These are phyloP conservation scores for Sceloporus tristichus DNA, from an alignment of 2,113 vertebrate species.

Conservation along the genomic window DNA sequence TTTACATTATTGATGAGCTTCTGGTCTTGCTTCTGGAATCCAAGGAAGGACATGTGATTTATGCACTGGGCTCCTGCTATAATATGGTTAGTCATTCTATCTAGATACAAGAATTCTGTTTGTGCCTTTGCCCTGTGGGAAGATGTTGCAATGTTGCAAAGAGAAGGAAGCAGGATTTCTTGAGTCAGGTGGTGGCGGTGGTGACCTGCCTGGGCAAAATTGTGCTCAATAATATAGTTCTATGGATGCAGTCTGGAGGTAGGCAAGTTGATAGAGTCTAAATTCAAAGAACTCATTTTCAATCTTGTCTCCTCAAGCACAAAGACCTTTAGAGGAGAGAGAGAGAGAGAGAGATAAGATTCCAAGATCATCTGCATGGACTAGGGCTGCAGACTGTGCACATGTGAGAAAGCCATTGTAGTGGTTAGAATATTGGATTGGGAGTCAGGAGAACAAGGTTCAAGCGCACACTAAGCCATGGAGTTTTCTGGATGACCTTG, in stretches of 20 bases:
- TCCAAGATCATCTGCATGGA: neutral
- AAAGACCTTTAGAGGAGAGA: too few relatives aligned
- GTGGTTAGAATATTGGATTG: neutral
- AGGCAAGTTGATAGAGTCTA: neutral
- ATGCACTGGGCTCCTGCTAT: neutral
- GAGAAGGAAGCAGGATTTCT: conserved; percentile 36
- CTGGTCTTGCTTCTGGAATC: conserved; percentile 24
- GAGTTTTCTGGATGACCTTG: neutral
- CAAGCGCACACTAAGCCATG: neutral
- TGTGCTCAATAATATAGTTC: neutral
- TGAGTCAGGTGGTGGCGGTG: neutral
- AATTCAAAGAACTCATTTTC: neutral
- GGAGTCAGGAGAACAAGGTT: too few relatives aligned
- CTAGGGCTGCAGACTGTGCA: neutral
- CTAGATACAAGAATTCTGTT: conserved; percentile 20
- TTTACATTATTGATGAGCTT: conserved; percentile 9
- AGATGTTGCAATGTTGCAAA: conserved; percentile 33
- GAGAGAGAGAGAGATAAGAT: neutral
- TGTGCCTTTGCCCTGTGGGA: neutral
- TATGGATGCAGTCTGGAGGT: neutral
- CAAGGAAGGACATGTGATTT: conserved; percentile 26
- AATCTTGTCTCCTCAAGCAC: neutral
- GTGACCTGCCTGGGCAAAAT: neutral
- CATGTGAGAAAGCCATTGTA: neutral
- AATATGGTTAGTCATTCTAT: conserved; percentile 19